Evolutionary conservation across 2,797 vertebrate genomes (phyloP), one percentile per base, ranked within the genome.

Genomic region (Fistularia tabacaria): DNA sequence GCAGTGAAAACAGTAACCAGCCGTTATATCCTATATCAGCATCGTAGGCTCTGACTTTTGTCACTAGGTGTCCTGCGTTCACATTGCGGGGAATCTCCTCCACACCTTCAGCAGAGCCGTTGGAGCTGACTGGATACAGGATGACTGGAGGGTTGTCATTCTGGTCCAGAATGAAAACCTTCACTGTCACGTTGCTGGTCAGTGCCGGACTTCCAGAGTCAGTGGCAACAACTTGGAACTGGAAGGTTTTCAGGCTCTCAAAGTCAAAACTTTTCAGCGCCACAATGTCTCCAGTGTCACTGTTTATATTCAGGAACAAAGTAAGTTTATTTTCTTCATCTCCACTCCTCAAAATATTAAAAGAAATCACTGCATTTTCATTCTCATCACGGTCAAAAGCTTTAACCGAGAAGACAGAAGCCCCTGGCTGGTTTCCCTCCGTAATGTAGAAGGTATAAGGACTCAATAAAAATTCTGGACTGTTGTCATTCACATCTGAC

Each of bases 401-500:
- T n/a, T 10, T 58, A 0, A 83, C 76, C 7, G 64, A 66, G 51
- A 79, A 74, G 1, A 81, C 0, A 0, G 49, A 54, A 0, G 14
- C 54, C 3, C 76, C 78, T 1, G 90, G 90, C 0, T 69, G 54
- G 0, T 93, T 93, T 56, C 91, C 91, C 62, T 93, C 92, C 41
- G 67, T 69, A 13, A 94, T 62, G 0, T 93, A 93, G 15, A 90
- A 86, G 0, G 77, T 88, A 57, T 92, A 91, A n/a, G 90, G 91
- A 6, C 85, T 89, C 46, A 79, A 70, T 9, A 80, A 60, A 70
- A 94, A 94, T 10, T 54, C 60, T 0, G 93, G 93, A 0, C 83
- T 83, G 0, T 94, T 93, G 66, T 94, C 92, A 0, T 94, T 94
- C 7, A 93, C 85, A 0, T 93, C 93, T 0, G 90, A 92, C 9